Base-by-base conservation (phyloP, 1,140 invertebrate genomes). In the Coenobita brevimanus region DNA sequence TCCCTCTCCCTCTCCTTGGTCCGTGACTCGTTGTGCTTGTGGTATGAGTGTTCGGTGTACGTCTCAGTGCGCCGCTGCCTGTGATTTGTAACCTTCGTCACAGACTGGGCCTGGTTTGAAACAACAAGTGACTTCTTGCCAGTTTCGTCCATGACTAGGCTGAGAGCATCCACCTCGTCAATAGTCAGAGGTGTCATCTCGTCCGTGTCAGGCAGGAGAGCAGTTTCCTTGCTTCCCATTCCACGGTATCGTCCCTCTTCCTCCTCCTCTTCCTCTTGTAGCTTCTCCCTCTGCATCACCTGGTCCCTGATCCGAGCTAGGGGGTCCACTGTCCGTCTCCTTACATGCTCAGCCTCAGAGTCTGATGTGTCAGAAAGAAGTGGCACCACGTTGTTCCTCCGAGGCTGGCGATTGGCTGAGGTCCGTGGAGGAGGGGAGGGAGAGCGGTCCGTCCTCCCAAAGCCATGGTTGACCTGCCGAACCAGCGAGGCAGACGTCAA, bases 111-210 rank as follows among this genome's bases (percentile, higher is more conserved):
- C 69, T 90, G 78, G 6, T 86, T 82, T 0, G 89, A 78, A 27
- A 90, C 89, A 3, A 90, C 89, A 0, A 89, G 50, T n/a, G 64
- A 62, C 21, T 89, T 85, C 38, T 60, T 54, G n/a, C 88, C 87
- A 3, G 83, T 85, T 15, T 85, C 79, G 24, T 90, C 89, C 81
- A 90, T 80, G 17, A 89, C 88, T 4, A 90, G 73, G 33, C 75
- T 86, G 1, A 90, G 36, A 6, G 89, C 89, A 57, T 90, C 89
- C 69, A 90, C 89, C n/a, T 90, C 89, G 30, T 90, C 89, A 17
- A 90, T 84, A n/a, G 89, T 90, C 2, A 90, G 54, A n/a, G 87
- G 89, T n/a, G 79, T 83, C 89, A 90, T 90, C 38, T 89, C 87
- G 0, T 76, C 79, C 15, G 86, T 15, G 27, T 79, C 4, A 27